Base-by-base conservation (phyloP, 1,140 invertebrate species). In the Lycorma delicatula region DNA sequence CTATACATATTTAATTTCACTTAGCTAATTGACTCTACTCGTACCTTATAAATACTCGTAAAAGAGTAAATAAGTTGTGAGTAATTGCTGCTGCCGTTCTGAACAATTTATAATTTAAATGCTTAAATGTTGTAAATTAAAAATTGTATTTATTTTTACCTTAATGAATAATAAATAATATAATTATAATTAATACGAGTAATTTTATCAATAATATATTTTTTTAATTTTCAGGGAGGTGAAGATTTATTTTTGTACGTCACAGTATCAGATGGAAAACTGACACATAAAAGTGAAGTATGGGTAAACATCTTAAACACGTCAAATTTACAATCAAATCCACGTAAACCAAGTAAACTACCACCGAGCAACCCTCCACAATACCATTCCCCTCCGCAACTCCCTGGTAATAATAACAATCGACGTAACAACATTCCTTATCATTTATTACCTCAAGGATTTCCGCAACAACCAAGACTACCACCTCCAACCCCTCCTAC, bases 261-360 rank as follows among this genome's bases (percentile, higher is more conserved):
- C 36, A 85, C 83, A 11, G 82, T 82, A 4, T 79, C 77, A 9
- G 83, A 87, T 70, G 85, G 85, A 13, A 71, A 78, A 29, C 69
- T 83, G 6, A 77, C 77, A 18, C 76, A 81, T 3, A 88, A 87
- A 70, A 81, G 77, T n/a, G 84, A 86, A 70, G 83, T 87, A 9
- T 82, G 74, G 65, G 83, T 83, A 6, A 78, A 81, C 56, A 83
- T 87, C 23, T 58, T 77, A 7, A 72, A 73, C 28, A 65, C 68
- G 5, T 63, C 66, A n/a, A n/a, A n/a, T n/a, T n/a, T n/a, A n/a
- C n/a, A n/a, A n/a, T n/a, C n/a, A n/a, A n/a, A n/a, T n/a, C n/a
- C n/a, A n/a, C n/a, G n/a, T n/a, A n/a, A n/a, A n/a, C 52, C 12
- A 29, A 46, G 22, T 29, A 67, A 66, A 52, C 68, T 66, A 55